phyloP scores from a whole-genome alignment of 2,113 vertebrate species.

The Lepidothrix coronata region DNA sequence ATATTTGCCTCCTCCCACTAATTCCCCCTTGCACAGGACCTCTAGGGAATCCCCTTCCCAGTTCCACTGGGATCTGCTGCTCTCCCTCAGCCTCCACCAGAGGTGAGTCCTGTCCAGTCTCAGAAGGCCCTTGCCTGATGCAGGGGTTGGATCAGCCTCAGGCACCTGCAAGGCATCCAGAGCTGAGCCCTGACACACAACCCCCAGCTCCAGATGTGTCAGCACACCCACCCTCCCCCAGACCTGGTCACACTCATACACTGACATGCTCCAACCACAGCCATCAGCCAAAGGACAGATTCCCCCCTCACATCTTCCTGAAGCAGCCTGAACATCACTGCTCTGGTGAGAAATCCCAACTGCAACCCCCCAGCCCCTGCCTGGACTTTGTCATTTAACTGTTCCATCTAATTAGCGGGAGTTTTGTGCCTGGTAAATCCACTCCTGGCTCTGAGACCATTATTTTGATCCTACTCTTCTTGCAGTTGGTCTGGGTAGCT shows the following conservation, averaged over 20 bases:
- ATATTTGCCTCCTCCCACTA: neutral
- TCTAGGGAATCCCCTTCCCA: neutral
- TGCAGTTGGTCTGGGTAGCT: neutral
- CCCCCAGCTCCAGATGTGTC: neutral
- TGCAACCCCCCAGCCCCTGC: neutral
- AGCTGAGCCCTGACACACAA: neutral
- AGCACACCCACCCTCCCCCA: neutral
- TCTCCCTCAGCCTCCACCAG: neutral
- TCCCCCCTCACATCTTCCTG: neutral
- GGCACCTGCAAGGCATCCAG: rapidly evolving
- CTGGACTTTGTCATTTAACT: neutral
- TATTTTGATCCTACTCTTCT: neutral
- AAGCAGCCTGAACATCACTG: neutral
- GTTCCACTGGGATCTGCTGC: neutral
- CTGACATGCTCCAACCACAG: neutral
- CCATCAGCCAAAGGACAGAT: neutral
- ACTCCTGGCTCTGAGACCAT: neutral
- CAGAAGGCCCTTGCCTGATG: neutral
- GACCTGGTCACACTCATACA: rapidly evolving
- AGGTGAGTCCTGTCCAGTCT: neutral
- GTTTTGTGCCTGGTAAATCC: neutral
- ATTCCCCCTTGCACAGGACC: neutral
- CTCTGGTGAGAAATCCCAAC: neutral
- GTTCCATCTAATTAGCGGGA: neutral
- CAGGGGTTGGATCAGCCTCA: neutral